Conservation (phyloP, 2,888 invertebrate species). For the Pocota personata region DNA sequence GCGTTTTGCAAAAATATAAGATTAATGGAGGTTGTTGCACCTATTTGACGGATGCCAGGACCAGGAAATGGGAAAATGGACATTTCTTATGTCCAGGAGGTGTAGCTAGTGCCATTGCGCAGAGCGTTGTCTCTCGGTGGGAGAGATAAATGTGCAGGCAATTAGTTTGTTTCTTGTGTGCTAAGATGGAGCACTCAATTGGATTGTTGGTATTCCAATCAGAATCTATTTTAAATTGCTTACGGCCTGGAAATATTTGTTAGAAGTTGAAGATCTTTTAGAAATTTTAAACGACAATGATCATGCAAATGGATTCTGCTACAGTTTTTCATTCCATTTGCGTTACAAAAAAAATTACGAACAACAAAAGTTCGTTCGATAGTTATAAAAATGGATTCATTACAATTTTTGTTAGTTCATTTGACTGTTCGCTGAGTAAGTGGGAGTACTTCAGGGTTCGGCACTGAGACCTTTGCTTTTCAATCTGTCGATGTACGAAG, state of each 20-base stretch:
- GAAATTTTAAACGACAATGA: background rate
- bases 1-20: slow-evolving; percentile 48
- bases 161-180: slow-evolving; percentile 25
- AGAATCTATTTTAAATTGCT: background rate
- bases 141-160: slow-evolving; percentile 7
- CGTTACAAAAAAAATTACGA: too few relatives aligned
- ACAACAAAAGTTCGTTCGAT: too few relatives aligned
- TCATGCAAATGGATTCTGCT: too few relatives aligned
- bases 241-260: background rate
- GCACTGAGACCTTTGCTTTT: too few relatives aligned
- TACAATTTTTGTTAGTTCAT: too few relatives aligned
- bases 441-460: too few relatives aligned
- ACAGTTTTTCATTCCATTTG: too few relatives aligned
- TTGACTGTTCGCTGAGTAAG: too few relatives aligned
- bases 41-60: slow-evolving; percentile 36
- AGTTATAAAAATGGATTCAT: too few relatives aligned
- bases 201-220: background rate
- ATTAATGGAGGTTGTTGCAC: slow-evolving; percentile 42
- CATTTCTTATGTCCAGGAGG: slow-evolving; percentile 45
- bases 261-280: background rate
- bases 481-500: too few relatives aligned
- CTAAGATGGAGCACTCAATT: background rate
- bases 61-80: slow-evolving; percentile 60
- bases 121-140: background rate
- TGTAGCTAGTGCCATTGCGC: background rate